Evolutionary conservation across 2,888 invertebrate genomes (phyloP), one percentile per base, ranked within the genome.

Genomic region (Oxycera nigricornis): DNA sequence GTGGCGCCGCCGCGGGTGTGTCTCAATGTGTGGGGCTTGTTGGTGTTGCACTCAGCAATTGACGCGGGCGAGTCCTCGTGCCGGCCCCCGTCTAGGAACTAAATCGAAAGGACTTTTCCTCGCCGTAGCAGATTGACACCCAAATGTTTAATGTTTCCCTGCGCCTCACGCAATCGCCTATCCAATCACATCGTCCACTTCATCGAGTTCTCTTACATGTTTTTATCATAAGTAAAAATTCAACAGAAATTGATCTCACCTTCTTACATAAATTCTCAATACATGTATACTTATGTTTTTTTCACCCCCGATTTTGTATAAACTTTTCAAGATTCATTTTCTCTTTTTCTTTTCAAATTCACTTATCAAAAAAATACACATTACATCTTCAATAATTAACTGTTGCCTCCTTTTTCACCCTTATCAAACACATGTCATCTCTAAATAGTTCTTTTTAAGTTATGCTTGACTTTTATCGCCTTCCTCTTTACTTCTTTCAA

Each of bases 351-450:
- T 68, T 68, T 59, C 61, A 73, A 68, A 68, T 73, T 72, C 61
- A 70, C 75, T 75, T 75, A 75, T 73, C 75, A 75, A 75, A 75
- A 75, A 75, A 75, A 70, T 70, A 70, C 70, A 70, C 70, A 70
- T 70, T 70, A 70, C 70, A 52, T 70, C 70, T 52, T 52, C 70
- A 70, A 52, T 70, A 52, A 70, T 52, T 70, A 70, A 70, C 70
- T 70, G n/a, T n/a, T 46, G 46, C 70, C 28, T n/a, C n/a, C n/a
- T n/a, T n/a, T n/a, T 70, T 70, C 52, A 65, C 24, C n/a, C 65
- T 65, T 65, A 65, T 28, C 30, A 70, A 50, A 55, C 30, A 70
- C 70, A 55, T 20, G 30, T 31, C 52, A 41, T 39, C n/a, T 65
- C 65, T 65, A 65, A 65, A 41, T 35, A 62, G 35, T 39, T 59